Percentiles rank a stretch among this genome's conserved stretches.
Evolutionary conservation across 2,888 invertebrate species (phyloP).

Genomic region (Hypomecis punctinalis): DNA sequence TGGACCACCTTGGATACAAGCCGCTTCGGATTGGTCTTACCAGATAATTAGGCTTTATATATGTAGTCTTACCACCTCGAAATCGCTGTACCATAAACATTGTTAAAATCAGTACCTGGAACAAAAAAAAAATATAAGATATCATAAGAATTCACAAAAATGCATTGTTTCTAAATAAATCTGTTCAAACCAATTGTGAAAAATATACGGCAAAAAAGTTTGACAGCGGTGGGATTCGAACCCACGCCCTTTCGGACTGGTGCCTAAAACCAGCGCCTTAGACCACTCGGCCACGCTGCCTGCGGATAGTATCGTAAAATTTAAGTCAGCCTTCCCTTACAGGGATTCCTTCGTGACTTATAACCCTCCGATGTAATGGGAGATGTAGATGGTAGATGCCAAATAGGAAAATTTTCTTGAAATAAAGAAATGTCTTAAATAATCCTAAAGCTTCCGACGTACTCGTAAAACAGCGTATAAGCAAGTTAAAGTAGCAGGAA

Average conservation of each 20-base stretch:
- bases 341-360: not conserved
- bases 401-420: too few relatives aligned
- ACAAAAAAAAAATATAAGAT: conserved; percentile 7
- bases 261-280: conserved; percentile 88
- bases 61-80: not conserved
- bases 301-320: conserved; percentile 30
- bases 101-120: conserved; percentile 20
- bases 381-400: too few relatives aligned
- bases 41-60: not conserved
- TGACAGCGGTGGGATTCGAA: conserved; percentile 89
- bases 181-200: not conserved
- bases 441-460: too few relatives aligned
- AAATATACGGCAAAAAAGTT: conserved; percentile 58
- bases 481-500: too few relatives aligned
- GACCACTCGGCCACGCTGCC: conserved; percentile 89
- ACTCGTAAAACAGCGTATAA: too few relatives aligned
- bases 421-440: too few relatives aligned
- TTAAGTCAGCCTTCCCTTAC: conserved; percentile 9
- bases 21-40: too few relatives aligned
- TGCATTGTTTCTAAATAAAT: not conserved
- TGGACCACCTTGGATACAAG: too few relatives aligned
- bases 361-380: too few relatives aligned
- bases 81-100: not conserved
- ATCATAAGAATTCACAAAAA: too few relatives aligned
- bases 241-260: conserved; percentile 90